Evolutionary conservation across 1,140 invertebrate species (phyloP).

Genomic region (Zaprionus gabonicus): DNA sequence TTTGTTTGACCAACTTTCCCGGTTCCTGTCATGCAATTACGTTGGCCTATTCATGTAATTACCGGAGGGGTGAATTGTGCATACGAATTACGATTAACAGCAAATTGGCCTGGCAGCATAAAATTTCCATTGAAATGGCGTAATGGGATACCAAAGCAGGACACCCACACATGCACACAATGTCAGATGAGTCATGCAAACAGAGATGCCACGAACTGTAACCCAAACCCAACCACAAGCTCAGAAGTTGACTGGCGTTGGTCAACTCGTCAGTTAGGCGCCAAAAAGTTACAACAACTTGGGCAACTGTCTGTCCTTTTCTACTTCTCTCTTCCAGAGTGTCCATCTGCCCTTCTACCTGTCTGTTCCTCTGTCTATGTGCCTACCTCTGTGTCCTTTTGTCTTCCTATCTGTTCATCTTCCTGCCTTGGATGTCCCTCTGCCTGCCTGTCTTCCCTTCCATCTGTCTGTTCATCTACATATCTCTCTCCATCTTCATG

Average conservation of each 20-base stretch:
- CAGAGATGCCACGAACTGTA: not conserved
- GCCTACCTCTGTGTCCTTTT: no score
- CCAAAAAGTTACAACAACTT: slow-evolving; percentile 29
- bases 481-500: not conserved
- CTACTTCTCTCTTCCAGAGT: not conserved
- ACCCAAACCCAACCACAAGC: not conserved
- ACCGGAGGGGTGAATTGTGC: slow-evolving; percentile 48
- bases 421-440: no score
- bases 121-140: slow-evolving; percentile 20
- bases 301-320: not conserved
- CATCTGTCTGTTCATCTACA: no score
- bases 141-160: slow-evolving; percentile 51
- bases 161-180: slow-evolving; percentile 8
- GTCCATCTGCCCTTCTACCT: not conserved
- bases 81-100: slow-evolving; percentile 61
- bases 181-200: slow-evolving; percentile 51
- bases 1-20: slow-evolving; percentile 1
- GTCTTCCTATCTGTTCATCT: no score
- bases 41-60: slow-evolving; percentile 50
- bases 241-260: slow-evolving; percentile 1
- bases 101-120: slow-evolving; percentile 53
- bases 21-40: slow-evolving; percentile 15
- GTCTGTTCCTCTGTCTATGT: slow-evolving; percentile 14
- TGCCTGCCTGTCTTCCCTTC: no score
- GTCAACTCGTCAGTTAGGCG: slow-evolving; percentile 40